Conservation (phyloP, 2,797 vertebrate species). For the Crossoptilon crossoptilon region DNA sequence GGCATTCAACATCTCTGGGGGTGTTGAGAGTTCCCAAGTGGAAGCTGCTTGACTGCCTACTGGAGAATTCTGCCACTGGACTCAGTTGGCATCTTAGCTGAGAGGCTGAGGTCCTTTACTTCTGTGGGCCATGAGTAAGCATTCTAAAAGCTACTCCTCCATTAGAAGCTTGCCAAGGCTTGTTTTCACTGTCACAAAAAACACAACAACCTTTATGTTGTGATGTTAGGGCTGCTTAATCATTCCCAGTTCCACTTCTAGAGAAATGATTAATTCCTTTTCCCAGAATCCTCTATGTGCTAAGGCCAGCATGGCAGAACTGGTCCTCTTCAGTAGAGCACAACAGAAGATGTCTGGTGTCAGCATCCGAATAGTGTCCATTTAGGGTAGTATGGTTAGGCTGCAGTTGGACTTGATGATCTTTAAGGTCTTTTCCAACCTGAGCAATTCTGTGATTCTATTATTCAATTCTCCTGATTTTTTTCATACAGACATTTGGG, state of each 20-base stretch:
- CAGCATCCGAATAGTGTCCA: not conserved
- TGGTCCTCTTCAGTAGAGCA: not conserved
- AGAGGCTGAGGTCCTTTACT: not conserved
- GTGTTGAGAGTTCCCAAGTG: not conserved
- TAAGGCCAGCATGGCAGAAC: not conserved
- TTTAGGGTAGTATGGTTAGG: no score
- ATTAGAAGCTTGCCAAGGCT: not conserved
- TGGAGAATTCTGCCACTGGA: not conserved
- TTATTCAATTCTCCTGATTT: no score
- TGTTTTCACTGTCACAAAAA: not conserved
- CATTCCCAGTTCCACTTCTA: not conserved
- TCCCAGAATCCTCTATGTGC: not conserved
- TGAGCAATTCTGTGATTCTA: no score
- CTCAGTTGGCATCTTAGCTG: fast-evolving
- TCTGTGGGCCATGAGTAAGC: not conserved
- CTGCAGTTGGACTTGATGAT: no score
- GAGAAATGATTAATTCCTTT: not conserved
- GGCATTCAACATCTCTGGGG: not conserved
- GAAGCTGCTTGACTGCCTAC: not conserved
- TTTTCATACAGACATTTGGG: not conserved
- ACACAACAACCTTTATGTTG: not conserved
- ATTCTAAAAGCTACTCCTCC: not conserved
- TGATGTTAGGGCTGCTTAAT: not conserved
- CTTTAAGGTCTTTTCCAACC: no score
- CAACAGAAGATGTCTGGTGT: not conserved